These are phyloP conservation scores for Galeopterus variegatus DNA, from an alignment of 2,113 vertebrate species.

Conservation along the genomic window DNA sequence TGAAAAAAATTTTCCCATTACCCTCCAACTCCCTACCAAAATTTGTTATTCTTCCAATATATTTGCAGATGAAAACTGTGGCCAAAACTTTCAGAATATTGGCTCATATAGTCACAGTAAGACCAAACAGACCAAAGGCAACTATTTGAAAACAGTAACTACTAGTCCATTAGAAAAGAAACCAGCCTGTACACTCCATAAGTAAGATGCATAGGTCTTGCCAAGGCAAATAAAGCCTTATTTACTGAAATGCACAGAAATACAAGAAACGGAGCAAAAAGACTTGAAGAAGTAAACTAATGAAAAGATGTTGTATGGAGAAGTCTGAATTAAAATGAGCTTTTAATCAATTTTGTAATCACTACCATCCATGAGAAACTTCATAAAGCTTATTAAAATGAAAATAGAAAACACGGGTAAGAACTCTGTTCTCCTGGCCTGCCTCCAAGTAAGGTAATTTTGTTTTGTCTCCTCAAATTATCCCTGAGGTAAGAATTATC, in stretches of 20 bases:
- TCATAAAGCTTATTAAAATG: conserved; percentile 60
- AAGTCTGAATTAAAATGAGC: conserved; percentile 42
- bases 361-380: conserved; percentile 54
- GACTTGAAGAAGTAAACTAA: background rate
- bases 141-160: conserved; percentile 58
- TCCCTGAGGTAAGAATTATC: conserved; percentile 76
- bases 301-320: background rate
- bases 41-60: background rate
- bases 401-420: conserved; percentile 66
- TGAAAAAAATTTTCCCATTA: conserved; percentile 27
- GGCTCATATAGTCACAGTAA: background rate
- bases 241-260: conserved; percentile 60
- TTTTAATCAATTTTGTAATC: conserved; percentile 63
- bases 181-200: background rate
- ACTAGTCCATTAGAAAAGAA: conserved; percentile 66
- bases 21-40: conserved; percentile 30
- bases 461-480: conserved; percentile 77
- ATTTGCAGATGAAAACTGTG: conserved; percentile 23
- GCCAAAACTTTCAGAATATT: conserved; percentile 10
- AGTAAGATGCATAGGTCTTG: conserved; percentile 33
- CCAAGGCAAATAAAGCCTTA: conserved; percentile 44
- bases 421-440: conserved; percentile 50
- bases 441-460: conserved; percentile 71
- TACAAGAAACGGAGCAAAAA: conserved; percentile 32
- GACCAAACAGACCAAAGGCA: conserved; percentile 44